These are phyloP conservation scores for Lagenorhynchus albirostris DNA, from an alignment of 2,113 vertebrate genomes.

Conservation along the genomic window DNA sequence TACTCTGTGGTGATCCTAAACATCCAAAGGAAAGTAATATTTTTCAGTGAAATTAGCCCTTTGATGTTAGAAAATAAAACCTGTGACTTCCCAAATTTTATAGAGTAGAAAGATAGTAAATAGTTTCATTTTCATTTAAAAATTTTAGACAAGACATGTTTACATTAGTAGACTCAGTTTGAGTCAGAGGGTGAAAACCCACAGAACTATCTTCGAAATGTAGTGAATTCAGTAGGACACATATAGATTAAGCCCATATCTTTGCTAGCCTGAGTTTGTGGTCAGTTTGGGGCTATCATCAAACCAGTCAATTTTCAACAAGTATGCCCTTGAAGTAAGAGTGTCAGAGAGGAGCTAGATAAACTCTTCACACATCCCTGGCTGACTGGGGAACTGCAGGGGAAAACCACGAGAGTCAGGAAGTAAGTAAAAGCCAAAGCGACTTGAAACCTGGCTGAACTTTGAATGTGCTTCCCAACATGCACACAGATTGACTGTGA, in stretches of 20 bases:
- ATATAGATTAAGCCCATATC: not conserved
- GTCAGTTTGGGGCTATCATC: not conserved
- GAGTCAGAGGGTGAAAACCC: not conserved
- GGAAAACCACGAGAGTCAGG: not conserved
- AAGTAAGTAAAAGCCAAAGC: not conserved
- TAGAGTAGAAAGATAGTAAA: not conserved
- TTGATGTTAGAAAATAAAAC: not conserved
- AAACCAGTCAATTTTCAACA: not conserved
- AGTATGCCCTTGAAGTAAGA: not conserved
- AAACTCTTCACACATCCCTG: not conserved
- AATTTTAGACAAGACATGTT: not conserved
- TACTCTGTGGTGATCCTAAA: not conserved
- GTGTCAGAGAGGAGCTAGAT: not conserved
- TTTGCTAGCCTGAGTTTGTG: not conserved
- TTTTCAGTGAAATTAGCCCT: not conserved
- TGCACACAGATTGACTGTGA: too few relatives aligned
- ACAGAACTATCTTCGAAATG: not conserved
- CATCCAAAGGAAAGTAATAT: not conserved
- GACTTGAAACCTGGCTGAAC: not conserved
- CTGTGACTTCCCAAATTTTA: not conserved
- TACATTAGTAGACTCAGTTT: not conserved
- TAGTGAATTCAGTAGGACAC: not conserved
- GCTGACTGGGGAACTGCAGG: not conserved
- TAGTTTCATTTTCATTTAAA: not conserved
- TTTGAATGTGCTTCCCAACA: not conserved